Conservation (phyloP, 2,888 invertebrate species). For the Dasysyrphus albostriatus region DNA sequence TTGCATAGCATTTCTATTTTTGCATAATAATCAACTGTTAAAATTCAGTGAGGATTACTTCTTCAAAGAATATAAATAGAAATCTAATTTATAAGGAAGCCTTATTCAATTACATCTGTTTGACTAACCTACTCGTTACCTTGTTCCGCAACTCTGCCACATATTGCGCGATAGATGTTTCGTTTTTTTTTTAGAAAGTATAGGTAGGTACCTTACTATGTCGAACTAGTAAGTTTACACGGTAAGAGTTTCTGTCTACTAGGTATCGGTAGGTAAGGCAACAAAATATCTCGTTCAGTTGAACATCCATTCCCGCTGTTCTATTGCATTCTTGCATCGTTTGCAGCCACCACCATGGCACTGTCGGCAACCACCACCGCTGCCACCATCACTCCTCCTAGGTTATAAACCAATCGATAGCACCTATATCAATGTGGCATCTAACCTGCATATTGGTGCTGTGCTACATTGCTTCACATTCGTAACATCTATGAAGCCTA, state of each 20-base stretch:
- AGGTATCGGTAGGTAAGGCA: neutral
- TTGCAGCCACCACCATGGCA: slow-evolving; percentile 37
- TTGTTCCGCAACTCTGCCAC: slow-evolving; percentile 23
- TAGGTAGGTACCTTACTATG: slow-evolving; percentile 15
- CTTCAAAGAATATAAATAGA: neutral
- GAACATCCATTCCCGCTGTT: slow-evolving; percentile 51
- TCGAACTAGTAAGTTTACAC: slow-evolving; percentile 25
- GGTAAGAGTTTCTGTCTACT: slow-evolving; percentile 2
- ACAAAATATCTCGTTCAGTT: slow-evolving; percentile 47
- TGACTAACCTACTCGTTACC: slow-evolving; percentile 42
- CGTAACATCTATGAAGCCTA: slow-evolving; percentile 45
- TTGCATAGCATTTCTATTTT: neutral
- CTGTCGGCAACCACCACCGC: slow-evolving; percentile 5
- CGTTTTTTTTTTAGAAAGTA: slow-evolving; percentile 3
- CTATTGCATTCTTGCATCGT: slow-evolving; percentile 53
- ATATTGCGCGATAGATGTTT: slow-evolving; percentile 9
- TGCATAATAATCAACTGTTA: neutral
- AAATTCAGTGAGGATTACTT: neutral
- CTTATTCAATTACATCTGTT: slow-evolving; percentile 26
- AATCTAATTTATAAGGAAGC: slow-evolving; percentile 1
- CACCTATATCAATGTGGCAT: slow-evolving; percentile 62
- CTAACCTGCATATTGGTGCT: slow-evolving; percentile 60
- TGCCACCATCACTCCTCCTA: slow-evolving; percentile 44
- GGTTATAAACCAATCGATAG: slow-evolving; percentile 71
- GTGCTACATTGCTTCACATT: slow-evolving; percentile 4